Evolutionary conservation across 2,888 invertebrate genomes (phyloP), one percentile per base, ranked within the genome.

Genomic region (Sthenelais limicola): DNA sequence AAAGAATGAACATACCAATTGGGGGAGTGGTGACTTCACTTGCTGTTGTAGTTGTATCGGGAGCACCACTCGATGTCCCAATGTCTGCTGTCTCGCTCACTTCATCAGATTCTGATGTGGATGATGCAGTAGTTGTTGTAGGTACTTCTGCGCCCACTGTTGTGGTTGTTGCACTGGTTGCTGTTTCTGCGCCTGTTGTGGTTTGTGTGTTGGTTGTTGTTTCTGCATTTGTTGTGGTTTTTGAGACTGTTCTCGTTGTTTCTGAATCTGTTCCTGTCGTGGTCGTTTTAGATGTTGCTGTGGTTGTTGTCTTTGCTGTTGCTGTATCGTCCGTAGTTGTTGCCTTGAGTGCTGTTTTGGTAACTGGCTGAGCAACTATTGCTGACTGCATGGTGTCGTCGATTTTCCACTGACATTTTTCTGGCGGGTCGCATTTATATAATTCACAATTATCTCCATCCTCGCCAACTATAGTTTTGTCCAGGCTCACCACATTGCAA

Each of bases 381-480:
- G 56, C 56, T 32, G 56, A 56, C 15, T 56, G 56, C 15, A 21
- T 18, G 30, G n/a, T 33, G 5, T 56, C n/a, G 18, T 56, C 3
- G 9, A 56, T 33, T n/a, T 2, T 56, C 56, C 56, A 56, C 15
- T 56, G 30, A 28, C 56, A 56, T 2, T 32, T 24, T n/a, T 56
- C 56, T 30, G 56, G 56, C 3, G 56, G 56, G 32, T 56, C 56
- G 33, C 56, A 56, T 21, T 32, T 56, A 21, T 28, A 56, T 4
- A 56, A 3, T 18, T 56, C 32, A 24, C 56, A 56, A 33, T 56
- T 56, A 33, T 56, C 56, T 2, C 56, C 56, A 32, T 30, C 56
- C 5, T 4, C 18, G 3, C 52, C 52, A 2, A 2, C 3, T 18
- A 56, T 32, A 28, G 2, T 7, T 21, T 28, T 30, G 7, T 30